Percentiles rank a stretch among this genome's conserved stretches.
Evolutionary conservation across 2,113 vertebrate genomes (phyloP).

Genomic region (Muntiacus muntjak): DNA sequence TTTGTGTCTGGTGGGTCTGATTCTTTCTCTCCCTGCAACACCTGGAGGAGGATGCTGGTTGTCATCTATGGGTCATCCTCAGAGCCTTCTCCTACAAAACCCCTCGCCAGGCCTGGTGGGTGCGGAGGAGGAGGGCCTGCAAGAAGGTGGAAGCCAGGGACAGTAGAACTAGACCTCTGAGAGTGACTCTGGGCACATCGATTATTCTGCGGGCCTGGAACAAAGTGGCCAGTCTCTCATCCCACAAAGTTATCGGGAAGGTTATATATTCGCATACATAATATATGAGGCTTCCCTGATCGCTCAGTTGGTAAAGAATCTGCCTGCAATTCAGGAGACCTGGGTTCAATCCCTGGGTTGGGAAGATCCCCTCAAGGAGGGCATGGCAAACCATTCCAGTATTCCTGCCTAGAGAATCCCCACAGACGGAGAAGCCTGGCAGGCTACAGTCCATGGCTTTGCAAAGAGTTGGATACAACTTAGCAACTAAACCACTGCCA

Average conservation of each 20-base stretch:
- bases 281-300: not conserved
- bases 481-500: not conserved
- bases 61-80: not conserved
- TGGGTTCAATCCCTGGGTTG: not conserved
- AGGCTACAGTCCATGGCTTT: not conserved
- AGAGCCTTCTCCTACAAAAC: not conserved
- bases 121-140: not conserved
- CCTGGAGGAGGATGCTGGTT: not conserved
- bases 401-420: not conserved
- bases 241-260: not conserved
- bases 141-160: not conserved
- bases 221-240: not conserved
- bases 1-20: not conserved
- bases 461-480: not conserved
- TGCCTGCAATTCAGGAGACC: not conserved
- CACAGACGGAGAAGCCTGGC: not conserved
- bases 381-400: not conserved
- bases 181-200: not conserved
- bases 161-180: not conserved
- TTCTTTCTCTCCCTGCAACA: not conserved
- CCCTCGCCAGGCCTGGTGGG: not conserved
- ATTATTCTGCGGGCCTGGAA: not conserved
- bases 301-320: not conserved
- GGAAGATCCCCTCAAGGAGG: not conserved
- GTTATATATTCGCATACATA: not conserved